Percentiles rank a stretch among this genome's conserved stretches.
phyloP scores from a whole-genome alignment of 2,797 vertebrate genomes.

The Dipus sagitta region DNA sequence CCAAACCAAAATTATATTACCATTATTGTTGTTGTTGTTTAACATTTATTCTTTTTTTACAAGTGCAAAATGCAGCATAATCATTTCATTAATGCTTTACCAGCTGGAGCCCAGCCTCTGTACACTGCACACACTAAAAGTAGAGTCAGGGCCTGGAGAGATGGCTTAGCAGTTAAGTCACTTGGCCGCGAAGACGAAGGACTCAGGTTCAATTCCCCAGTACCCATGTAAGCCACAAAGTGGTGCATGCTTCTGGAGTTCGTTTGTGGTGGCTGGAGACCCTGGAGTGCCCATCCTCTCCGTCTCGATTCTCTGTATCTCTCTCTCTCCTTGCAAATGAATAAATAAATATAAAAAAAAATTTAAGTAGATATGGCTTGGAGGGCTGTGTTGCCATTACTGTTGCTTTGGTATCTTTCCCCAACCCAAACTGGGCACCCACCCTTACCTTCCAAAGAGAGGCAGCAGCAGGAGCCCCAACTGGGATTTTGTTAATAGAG shows the following conservation, averaged over 20 bases:
- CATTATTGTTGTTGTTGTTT: constrained; percentile 54
- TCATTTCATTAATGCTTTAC: constrained; percentile 31
- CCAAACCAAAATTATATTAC: constrained; percentile 61
- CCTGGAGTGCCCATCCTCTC: too few species aligned
- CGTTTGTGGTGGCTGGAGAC: too few species aligned
- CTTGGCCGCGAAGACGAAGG: too few species aligned
- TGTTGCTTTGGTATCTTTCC: background rate
- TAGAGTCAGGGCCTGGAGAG: background rate
- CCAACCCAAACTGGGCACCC: background rate
- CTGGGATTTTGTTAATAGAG: background rate
- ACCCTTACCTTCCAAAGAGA: background rate
- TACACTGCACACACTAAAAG: constrained; percentile 25
- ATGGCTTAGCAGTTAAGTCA: too few species aligned
- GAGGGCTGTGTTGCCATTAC: background rate
- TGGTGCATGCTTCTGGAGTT: too few species aligned
- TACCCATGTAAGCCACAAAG: too few species aligned
- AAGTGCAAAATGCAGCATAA: background rate
- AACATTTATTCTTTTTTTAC: constrained; percentile 57
- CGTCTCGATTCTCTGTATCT: too few species aligned
- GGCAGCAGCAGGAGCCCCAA: background rate
- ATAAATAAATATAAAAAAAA: too few species aligned
- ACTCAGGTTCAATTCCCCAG: too few species aligned
- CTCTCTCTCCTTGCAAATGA: too few species aligned
- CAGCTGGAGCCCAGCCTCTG: constrained; percentile 12
- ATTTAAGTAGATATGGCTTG: background rate